Conservation (phyloP, 2,113 vertebrate species). For the Zonotrichia leucophrys region DNA sequence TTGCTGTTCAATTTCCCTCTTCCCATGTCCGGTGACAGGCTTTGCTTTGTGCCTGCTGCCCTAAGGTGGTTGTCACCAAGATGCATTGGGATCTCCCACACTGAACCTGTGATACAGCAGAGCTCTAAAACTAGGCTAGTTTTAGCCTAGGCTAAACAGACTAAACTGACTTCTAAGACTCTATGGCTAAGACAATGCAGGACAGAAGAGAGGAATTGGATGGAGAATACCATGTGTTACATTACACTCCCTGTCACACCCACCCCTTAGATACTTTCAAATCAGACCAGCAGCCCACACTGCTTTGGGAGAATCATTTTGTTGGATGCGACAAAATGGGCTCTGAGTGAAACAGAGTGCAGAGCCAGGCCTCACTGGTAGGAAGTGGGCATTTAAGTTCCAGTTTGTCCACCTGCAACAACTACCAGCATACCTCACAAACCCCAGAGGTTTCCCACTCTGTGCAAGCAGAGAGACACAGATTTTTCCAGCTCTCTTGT, state of each 20-base stretch:
- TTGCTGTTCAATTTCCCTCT: background rate
- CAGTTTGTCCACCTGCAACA: background rate
- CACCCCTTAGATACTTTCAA: fast-evolving
- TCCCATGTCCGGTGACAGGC: background rate
- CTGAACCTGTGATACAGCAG: background rate
- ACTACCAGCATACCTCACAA: background rate
- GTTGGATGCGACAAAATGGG: fast-evolving
- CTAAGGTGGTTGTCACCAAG: background rate
- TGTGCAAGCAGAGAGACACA: background rate
- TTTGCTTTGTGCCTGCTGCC: background rate
- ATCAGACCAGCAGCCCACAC: background rate
- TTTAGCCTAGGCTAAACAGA: background rate
- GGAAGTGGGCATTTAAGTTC: background rate
- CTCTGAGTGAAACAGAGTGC: fast-evolving
- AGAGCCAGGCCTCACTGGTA: background rate
- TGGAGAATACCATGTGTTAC: background rate
- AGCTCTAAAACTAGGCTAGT: background rate
- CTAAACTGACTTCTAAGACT: background rate
- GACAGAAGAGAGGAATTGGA: background rate
- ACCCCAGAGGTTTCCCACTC: background rate
- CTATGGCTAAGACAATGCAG: fast-evolving
- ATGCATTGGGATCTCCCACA: background rate
- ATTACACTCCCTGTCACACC: background rate
- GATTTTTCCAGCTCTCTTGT: background rate
- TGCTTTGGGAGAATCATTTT: background rate